Conservation (phyloP, 2,888 invertebrate genomes). For the Lepidocyrtoides sp. region DNA sequence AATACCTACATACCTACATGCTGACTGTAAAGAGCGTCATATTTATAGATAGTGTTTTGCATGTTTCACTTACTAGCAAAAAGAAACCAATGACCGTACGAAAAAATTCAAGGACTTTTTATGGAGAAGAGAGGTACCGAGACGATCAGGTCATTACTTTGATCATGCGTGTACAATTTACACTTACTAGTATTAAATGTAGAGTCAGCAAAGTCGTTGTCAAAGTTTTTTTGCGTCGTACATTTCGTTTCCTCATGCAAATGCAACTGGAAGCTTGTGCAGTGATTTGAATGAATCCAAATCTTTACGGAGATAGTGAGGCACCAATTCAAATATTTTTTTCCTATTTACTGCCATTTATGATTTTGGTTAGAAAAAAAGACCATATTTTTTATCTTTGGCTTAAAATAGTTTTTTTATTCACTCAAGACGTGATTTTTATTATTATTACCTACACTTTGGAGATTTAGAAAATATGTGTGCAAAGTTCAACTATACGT, state of each 20-base stretch:
- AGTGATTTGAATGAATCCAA: neutral
- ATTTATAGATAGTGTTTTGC: neutral
- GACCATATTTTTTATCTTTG: no score
- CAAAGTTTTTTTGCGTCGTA: conserved; percentile 35
- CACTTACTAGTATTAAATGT: neutral
- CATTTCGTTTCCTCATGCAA: conserved; percentile 3
- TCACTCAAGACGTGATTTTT: no score
- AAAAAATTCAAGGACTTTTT: conserved; percentile 27
- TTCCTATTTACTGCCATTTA: neutral
- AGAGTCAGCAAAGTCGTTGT: conserved; percentile 10
- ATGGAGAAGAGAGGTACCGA: conserved; percentile 27
- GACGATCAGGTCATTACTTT: neutral
- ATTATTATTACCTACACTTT: no score
- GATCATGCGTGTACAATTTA: neutral
- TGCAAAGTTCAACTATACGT: no score
- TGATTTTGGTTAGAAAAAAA: neutral
- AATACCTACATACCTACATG: neutral
- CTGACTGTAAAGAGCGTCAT: neutral
- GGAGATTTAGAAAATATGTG: no score
- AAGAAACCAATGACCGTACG: conserved; percentile 39
- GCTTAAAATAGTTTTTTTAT: no score
- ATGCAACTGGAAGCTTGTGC: neutral
- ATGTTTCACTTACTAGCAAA: neutral
- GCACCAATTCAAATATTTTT: neutral
- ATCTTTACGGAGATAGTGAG: neutral